These are phyloP conservation scores for Sigmodon hispidus DNA, from an alignment of 2,113 vertebrate genomes.

Conservation along the genomic window DNA sequence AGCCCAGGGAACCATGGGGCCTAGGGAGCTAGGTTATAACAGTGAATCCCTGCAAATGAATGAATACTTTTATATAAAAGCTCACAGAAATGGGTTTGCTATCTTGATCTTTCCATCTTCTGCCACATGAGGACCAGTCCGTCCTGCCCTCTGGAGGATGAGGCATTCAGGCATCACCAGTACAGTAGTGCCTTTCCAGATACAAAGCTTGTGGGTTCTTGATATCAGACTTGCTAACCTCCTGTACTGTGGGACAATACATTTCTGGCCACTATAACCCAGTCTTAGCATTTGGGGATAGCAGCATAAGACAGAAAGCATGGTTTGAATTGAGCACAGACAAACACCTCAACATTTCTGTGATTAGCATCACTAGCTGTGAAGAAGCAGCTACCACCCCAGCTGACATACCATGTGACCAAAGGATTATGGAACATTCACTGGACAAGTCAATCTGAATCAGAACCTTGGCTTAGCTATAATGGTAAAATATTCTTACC, in stretches of 20 bases:
- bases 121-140: neutral
- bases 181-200: neutral
- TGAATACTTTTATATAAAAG: neutral
- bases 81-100: neutral
- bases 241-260: neutral
- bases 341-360: neutral
- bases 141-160: neutral
- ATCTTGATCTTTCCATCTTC: neutral
- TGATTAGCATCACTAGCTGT: neutral
- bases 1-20: too few species aligned
- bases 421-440: neutral
- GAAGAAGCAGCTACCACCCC: conserved; percentile 23
- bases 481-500: neutral
- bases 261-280: neutral
- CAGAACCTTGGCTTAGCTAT: neutral
- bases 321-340: neutral
- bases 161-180: neutral
- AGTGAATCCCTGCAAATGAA: neutral
- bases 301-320: neutral
- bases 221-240: neutral
- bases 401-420: neutral
- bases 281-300: neutral
- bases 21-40: neutral
- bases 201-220: neutral
- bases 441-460: conserved; percentile 28